Evolutionary conservation across 2,797 vertebrate species (phyloP), one percentile per base, ranked within the genome.

Genomic region (Lemur catta): DNA sequence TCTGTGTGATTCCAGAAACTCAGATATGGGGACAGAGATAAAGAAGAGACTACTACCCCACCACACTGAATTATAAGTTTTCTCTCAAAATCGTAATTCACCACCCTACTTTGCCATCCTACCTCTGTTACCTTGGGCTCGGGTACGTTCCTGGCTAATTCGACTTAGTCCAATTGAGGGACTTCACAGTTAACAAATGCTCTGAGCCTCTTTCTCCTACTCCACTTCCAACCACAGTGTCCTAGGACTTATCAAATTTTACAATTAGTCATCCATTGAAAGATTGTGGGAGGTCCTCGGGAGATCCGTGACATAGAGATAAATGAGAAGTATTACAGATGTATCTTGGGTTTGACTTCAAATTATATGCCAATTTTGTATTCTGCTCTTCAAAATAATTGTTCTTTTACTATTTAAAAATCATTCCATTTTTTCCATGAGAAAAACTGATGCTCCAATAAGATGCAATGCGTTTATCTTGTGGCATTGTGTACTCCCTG

Each of bases 361-460:
- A 69, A 74, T 35, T 48, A 28, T 35, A 89, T 46, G 20, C 48
- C 48, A 93, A 3, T 48, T 89, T 80, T 74, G 11, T 75, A 35
- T n/a, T 17, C 33, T 63, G 26, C 17, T 69, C 46, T 72, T 75
- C 18, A 35, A n/a, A 35, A 10, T 24, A 38, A 59, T 65, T 89
- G 24, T 69, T 81, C 50, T 92, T 87, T 50, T 61, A 65, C 30
- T 79, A 41, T 91, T 84, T 50, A 74, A 87, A 86, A 30, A 24
- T 17, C 8, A 15, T 90, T 71, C 28, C 61, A 41, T 26, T 61
- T 89, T 65, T 85, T 59, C 30, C 78, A 80, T 30, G 43, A 89
- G 26, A 48, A 52, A 84, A 82, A 67, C 11, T 20, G 48, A 52
- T 79, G n/a, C n/a, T 43, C 35, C 4, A 22, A 20, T 20, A 46